These are phyloP conservation scores for Drosophila aldrichi DNA, from an alignment of 2,888 invertebrate genomes.

Conservation along the genomic window DNA sequence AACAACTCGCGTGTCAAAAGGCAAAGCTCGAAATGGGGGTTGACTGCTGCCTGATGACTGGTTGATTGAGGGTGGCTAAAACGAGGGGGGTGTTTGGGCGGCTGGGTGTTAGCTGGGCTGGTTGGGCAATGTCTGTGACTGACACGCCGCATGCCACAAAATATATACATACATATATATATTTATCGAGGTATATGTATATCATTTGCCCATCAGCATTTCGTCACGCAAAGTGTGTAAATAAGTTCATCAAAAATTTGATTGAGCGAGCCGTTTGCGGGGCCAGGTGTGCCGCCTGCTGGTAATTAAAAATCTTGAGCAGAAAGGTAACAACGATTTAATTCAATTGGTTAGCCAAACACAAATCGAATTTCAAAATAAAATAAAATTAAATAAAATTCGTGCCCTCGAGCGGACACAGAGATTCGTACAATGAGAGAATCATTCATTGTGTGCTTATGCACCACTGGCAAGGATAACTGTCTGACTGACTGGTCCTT, in stretches of 20 bases:
- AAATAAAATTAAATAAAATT: constrained; percentile 22
- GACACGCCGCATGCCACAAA: constrained; percentile 84
- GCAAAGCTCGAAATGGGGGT: constrained; percentile 56
- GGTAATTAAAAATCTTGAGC: constrained; percentile 64
- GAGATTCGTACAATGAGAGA: constrained; percentile 37
- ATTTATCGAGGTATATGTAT: not conserved
- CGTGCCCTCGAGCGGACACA: constrained; percentile 46
- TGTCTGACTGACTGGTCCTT: constrained; percentile 42
- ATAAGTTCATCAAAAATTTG: constrained; percentile 74
- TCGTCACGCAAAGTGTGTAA: constrained; percentile 76
- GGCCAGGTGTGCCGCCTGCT: constrained; percentile 53
- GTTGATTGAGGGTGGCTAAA: constrained; percentile 25
- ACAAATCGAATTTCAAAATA: constrained; percentile 55
- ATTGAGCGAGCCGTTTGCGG: constrained; percentile 50
- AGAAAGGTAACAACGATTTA: constrained; percentile 58
- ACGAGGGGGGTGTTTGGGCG: constrained; percentile 16
- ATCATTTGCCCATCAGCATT: constrained; percentile 79
- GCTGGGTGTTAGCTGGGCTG: constrained; percentile 1
- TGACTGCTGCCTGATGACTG: constrained; percentile 31
- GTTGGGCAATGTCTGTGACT: constrained; percentile 83
- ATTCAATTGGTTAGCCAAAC: constrained; percentile 68
- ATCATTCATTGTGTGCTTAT: constrained; percentile 60
- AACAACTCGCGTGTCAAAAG: constrained; percentile 55
- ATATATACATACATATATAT: constrained; percentile 12
- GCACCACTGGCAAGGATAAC: constrained; percentile 78